phyloP scores from a whole-genome alignment of 2,888 invertebrate species.

The Dinocampus coccinellae region DNA sequence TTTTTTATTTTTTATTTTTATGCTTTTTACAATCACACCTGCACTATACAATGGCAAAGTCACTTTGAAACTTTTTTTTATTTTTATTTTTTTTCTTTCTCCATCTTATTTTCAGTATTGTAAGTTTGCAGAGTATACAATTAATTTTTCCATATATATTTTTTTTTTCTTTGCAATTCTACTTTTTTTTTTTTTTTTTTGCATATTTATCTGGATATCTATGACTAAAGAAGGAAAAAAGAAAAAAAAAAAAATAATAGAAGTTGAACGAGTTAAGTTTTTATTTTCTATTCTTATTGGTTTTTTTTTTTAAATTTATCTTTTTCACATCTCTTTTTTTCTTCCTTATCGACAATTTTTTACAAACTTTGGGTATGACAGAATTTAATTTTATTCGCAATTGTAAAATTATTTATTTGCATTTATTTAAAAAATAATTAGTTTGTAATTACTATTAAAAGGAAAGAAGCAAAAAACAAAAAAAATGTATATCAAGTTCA shows the following conservation, averaged over 20 bases:
- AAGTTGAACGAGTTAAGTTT: neutral
- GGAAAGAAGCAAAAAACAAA: neutral
- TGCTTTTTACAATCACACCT: neutral
- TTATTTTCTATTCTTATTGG: too few species aligned
- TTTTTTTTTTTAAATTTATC: too few species aligned
- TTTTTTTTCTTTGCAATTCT: neutral
- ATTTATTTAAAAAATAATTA: neutral
- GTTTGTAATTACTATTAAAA: neutral
- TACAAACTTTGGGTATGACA: neutral
- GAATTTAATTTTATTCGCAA: neutral
- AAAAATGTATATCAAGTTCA: neutral
- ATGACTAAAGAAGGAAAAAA: neutral
- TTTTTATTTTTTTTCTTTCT: neutral
- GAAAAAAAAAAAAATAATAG: neutral
- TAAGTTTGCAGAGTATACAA: neutral
- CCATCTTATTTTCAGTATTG: neutral
- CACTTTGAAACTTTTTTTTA: neutral
- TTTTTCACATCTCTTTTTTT: too few species aligned
- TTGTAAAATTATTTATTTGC: neutral
- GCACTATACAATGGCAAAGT: neutral
- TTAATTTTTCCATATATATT: neutral
- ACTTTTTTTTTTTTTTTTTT: neutral
- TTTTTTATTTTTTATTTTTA: neutral
- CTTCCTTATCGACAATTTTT: neutral
- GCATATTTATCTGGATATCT: neutral